Percentiles rank a stretch among this genome's conserved stretches.
These are phyloP conservation scores for Nebria ingens DNA, from an alignment of 1,140 invertebrate species.

Conservation along the genomic window DNA sequence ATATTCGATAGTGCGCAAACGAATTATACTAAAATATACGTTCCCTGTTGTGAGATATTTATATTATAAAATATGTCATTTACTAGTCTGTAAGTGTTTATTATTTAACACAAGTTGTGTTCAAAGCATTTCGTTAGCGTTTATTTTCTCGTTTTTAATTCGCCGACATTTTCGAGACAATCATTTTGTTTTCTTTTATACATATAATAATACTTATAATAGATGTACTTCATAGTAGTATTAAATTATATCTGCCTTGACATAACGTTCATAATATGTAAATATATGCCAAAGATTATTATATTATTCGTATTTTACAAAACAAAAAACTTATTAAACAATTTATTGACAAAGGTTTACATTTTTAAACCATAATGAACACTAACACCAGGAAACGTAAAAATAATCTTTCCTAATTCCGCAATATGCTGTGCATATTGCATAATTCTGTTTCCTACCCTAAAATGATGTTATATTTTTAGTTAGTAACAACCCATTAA, in stretches of 20 bases:
- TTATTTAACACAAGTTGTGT: slow-evolving; percentile 4
- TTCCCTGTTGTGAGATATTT: slow-evolving; percentile 8
- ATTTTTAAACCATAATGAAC: too few relatives aligned
- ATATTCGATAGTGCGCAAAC: too few relatives aligned
- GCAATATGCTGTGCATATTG: too few relatives aligned
- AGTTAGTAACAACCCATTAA: too few relatives aligned
- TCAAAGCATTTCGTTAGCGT: slow-evolving; percentile 1
- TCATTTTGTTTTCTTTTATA: slow-evolving; percentile 9
- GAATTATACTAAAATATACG: not conserved
- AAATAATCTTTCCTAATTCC: too few relatives aligned
- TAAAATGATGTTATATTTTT: too few relatives aligned
- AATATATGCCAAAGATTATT: not conserved
- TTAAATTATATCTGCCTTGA: slow-evolving; percentile 8
- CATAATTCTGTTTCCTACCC: too few relatives aligned
- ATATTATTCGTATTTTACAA: slow-evolving; percentile 10
- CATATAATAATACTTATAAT: too few relatives aligned
- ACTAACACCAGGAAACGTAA: too few relatives aligned
- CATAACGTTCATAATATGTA: slow-evolving; percentile 1
- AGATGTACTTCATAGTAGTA: slow-evolving; percentile 6
- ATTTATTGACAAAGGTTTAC: too few relatives aligned
- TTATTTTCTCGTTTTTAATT: slow-evolving; percentile 1
- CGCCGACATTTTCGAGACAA: slow-evolving; percentile 6
- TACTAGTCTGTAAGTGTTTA: slow-evolving; percentile 8
- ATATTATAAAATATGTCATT: slow-evolving; percentile 8
- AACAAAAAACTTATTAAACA: not conserved